Percentiles rank a stretch among this genome's conserved stretches.
Evolutionary conservation across 2,797 vertebrate species (phyloP).

Genomic region (Eulemur coronatus): DNA sequence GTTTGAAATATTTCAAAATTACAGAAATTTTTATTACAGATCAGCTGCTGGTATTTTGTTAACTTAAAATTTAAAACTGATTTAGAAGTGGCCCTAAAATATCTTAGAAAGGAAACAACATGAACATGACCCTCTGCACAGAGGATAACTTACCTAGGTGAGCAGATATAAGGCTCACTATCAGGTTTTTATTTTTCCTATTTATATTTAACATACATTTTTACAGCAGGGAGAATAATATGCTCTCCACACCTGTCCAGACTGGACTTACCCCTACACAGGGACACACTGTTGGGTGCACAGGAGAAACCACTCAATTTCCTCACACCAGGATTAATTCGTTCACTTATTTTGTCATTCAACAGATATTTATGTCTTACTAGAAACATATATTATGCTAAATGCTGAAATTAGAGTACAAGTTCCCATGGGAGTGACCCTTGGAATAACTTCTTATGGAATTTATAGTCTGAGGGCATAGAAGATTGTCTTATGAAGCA

Average conservation of each 20-base stretch:
- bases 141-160: neutral
- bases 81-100: neutral
- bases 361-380: neutral
- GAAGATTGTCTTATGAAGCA: neutral
- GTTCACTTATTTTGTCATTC: neutral
- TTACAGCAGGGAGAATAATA: neutral
- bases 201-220: neutral
- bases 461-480: neutral
- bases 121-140: neutral
- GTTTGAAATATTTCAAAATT: neutral
- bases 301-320: neutral
- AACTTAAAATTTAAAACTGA: constrained; percentile 19
- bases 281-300: neutral
- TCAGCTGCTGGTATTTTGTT: neutral
- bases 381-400: neutral
- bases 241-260: neutral
- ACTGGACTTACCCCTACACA: neutral
- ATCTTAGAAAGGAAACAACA: neutral
- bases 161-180: neutral
- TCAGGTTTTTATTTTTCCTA: neutral
- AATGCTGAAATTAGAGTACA: neutral
- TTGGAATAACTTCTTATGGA: neutral
- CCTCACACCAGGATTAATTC: neutral
- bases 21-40: neutral
- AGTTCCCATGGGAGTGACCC: neutral